Evolutionary conservation across 2,888 invertebrate genomes (phyloP).

Genomic region (Acleris cristana): DNA sequence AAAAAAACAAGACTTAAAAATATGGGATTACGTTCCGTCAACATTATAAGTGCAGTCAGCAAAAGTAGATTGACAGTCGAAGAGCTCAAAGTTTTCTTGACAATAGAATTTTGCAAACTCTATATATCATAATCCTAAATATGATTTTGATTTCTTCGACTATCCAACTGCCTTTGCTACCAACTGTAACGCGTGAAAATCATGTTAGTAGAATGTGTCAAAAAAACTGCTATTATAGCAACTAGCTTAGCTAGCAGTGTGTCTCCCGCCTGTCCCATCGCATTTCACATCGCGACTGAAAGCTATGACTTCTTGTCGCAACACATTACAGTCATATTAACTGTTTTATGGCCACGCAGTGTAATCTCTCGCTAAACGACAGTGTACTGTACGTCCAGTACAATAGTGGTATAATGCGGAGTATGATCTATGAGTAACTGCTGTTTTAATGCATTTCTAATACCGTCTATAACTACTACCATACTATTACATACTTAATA

Average conservation of each 20-base stretch:
- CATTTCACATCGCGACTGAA: conserved; percentile 52
- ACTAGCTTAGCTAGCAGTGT: background rate
- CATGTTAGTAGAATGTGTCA: background rate
- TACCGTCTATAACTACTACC: background rate
- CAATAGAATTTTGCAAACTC: too few species aligned
- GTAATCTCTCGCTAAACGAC: conserved; percentile 52
- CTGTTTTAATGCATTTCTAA: conserved; percentile 13
- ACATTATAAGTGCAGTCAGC: too few species aligned
- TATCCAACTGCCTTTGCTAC: too few species aligned
- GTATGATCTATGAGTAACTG: conserved; percentile 14
- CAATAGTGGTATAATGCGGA: conserved; percentile 6
- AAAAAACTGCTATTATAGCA: background rate
- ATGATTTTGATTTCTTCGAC: too few species aligned
- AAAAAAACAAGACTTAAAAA: too few species aligned
- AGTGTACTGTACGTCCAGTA: conserved; percentile 27
- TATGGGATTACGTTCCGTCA: too few species aligned
- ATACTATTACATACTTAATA: too few species aligned
- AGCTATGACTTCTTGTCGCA: conserved; percentile 56
- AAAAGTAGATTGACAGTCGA: too few species aligned
- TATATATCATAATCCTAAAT: too few species aligned
- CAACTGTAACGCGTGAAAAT: too few species aligned
- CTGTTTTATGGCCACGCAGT: conserved; percentile 56
- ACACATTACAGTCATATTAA: conserved; percentile 59
- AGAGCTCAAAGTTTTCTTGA: too few species aligned
- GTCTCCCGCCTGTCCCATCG: conserved; percentile 39